A percentile compares a stretch with the other conserved stretches of the same genome.
These are phyloP conservation scores for Mastomys coucha DNA, from an alignment of 2,113 vertebrate genomes.

Conservation along the genomic window DNA sequence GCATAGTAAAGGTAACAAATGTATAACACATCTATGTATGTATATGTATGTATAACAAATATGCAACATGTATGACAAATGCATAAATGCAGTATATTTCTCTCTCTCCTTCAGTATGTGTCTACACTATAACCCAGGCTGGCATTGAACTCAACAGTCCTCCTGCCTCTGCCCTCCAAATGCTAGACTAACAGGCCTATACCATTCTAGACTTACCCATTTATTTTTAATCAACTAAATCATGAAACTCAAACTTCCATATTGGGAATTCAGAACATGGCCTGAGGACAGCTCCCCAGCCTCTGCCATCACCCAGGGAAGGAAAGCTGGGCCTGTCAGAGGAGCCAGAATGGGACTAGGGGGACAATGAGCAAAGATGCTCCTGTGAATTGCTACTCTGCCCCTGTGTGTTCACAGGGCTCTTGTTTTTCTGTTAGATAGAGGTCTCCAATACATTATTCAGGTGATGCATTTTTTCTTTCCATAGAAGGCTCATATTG, in stretches of 20 bases:
- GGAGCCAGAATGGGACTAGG: not conserved
- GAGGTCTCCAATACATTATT: slow-evolving; percentile 78
- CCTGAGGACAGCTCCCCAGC: not conserved
- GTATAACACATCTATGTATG: not conserved
- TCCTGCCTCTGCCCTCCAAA: not conserved
- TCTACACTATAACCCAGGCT: too few species aligned
- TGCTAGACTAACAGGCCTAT: not conserved
- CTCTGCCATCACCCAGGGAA: not conserved
- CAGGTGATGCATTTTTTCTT: slow-evolving; percentile 63
- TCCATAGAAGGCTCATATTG: slow-evolving; percentile 58
- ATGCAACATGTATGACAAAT: too few species aligned
- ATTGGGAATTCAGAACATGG: not conserved
- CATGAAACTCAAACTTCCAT: not conserved
- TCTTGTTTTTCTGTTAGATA: slow-evolving; percentile 62
- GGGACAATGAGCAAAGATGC: not conserved
- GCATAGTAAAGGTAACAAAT: not conserved
- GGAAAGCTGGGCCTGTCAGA: not conserved
- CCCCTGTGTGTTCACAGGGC: not conserved
- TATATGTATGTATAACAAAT: too few species aligned
- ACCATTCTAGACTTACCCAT: not conserved
- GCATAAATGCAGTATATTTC: not conserved
- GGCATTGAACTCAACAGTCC: not conserved
- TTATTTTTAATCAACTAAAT: slow-evolving; percentile 46
- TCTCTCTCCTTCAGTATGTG: not conserved
- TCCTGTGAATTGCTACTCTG: slow-evolving; percentile 29